Percentiles rank a stretch among this genome's conserved stretches.
Conservation (phyloP, 2,888 invertebrate species). For the Cybosia mesomella region DNA sequence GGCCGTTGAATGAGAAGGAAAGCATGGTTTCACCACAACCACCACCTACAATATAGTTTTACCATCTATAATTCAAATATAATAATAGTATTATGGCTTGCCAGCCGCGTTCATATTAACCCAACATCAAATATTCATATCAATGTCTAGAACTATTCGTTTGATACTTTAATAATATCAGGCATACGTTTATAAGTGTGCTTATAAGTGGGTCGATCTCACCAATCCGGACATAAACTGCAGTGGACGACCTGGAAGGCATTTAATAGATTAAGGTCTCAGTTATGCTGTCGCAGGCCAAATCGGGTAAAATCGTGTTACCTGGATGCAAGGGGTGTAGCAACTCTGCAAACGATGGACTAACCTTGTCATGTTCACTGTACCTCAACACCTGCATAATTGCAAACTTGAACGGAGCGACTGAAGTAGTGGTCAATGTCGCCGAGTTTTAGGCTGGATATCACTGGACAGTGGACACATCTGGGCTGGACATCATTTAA, state of each 20-base stretch:
- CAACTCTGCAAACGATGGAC: neutral
- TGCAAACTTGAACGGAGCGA: neutral
- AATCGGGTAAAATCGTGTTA: neutral
- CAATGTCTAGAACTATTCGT: constrained; percentile 1
- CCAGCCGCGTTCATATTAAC: neutral
- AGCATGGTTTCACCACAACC: neutral
- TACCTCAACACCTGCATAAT: neutral
- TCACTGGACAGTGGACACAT: too few species aligned
- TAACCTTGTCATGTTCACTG: neutral
- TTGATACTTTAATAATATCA: neutral
- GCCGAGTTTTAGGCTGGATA: neutral
- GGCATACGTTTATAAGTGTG: neutral
- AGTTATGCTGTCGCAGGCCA: neutral
- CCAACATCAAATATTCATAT: neutral
- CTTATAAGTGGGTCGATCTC: neutral
- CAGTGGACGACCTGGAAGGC: neutral
- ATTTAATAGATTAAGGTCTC: neutral
- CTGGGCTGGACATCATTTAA: neutral
- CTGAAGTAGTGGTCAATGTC: neutral
- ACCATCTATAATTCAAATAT: neutral
- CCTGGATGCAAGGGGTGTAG: neutral
- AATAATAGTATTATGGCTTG: neutral
- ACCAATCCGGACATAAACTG: neutral
- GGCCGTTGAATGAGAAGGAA: too few species aligned
- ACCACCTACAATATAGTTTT: neutral